Base-by-base conservation (phyloP, 2,888 invertebrate genomes). In the Scaptomyza cyrtandrae region DNA sequence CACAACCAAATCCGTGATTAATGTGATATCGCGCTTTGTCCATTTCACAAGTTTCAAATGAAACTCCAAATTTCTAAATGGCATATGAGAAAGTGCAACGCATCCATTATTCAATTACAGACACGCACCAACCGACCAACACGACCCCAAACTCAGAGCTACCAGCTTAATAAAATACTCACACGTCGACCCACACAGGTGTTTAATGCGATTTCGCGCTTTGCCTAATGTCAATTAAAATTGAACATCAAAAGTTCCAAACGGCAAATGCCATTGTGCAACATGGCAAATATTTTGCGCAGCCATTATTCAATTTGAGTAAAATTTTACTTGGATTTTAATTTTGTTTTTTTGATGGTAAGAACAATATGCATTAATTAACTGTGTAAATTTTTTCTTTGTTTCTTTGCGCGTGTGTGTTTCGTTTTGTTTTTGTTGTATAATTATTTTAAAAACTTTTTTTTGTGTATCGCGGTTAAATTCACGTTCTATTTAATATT, bases 391-490 rank as follows among this genome's bases (percentile, higher is more conserved):
- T 24, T 19, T 19, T 19, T 19, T 19, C 19, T 19, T 19, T 19
- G 19, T 19, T 24, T 24, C 24, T 24, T 7, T 61, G 39, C 33
- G 61, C 46, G 49, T 62, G 33, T 64, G 57, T 61, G 49, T 65
- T 67, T 81, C 31, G 31, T 39, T 39, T 14, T 61, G 50, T 68
- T 76, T 58, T 69, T 64, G 71, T 81, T 48, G 48, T 39, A 9
- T 14, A 9, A 3, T n/a, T 39, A n/a, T 14, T 39, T 14, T 24
- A 24, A 24, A 2, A 2, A n/a, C 19, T 14, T 44, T 53, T 65
- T 76, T 58, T 66, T 64, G 67, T 83, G 75, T 89, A 85, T 85
- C 85, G 85, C 85, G 85, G 85, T 85, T 87, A 70, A 89, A 81
- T 70, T 78, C 68, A 80, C 63, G 67, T 79, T 86, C 65, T 86